Evolutionary conservation across 1,140 invertebrate genomes (phyloP).

Genomic region (Pristionchus pacificus): DNA sequence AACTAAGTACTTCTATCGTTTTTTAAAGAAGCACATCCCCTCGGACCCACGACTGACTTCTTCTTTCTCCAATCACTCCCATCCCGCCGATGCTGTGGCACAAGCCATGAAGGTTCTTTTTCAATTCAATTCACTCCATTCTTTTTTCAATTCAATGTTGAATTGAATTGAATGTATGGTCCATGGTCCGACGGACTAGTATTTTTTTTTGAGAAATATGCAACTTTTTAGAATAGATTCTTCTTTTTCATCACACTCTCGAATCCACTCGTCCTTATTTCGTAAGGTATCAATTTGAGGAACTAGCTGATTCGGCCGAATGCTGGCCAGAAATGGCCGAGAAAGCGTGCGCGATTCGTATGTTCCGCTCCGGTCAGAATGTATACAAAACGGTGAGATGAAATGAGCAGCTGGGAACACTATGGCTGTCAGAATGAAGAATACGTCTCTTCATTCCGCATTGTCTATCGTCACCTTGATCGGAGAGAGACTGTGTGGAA

Average conservation of each 20-base stretch:
- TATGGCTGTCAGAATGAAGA: too few species aligned
- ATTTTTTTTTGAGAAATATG: too few species aligned
- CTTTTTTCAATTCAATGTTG: too few species aligned
- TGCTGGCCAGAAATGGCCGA: neutral
- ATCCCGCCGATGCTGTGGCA: neutral
- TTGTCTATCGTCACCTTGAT: too few species aligned
- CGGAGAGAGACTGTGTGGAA: too few species aligned
- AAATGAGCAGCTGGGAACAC: neutral
- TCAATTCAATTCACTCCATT: too few species aligned
- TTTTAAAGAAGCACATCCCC: neutral
- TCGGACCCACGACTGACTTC: neutral
- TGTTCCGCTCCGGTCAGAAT: neutral
- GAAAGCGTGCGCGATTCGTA: neutral
- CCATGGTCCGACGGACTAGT: too few species aligned
- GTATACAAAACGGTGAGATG: neutral
- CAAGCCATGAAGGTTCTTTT: neutral
- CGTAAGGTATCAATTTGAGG: too few species aligned
- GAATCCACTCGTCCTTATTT: too few species aligned
- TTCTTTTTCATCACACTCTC: neutral
- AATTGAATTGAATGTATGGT: too few species aligned
- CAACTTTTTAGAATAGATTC: too few species aligned
- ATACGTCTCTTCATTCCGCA: too few species aligned
- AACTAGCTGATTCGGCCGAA: neutral
- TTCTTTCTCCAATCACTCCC: neutral
- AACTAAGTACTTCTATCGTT: neutral